Base-by-base conservation (phyloP, 1,140 invertebrate species). In the Pentalonia nigronervosa region DNA sequence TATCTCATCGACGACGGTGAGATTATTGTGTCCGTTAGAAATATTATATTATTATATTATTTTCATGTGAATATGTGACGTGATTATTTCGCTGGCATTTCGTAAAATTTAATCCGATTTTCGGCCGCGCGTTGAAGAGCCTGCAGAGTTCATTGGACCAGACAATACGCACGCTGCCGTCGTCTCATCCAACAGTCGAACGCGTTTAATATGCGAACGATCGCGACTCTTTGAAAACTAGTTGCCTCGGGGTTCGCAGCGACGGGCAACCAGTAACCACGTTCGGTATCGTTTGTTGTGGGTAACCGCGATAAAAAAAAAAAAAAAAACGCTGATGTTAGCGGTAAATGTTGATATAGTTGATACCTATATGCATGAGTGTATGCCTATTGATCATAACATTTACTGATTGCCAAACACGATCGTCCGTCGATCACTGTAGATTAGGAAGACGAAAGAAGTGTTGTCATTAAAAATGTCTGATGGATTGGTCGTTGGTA, bases 91-190 rank as follows among this genome's bases (percentile, higher is more conserved):
- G 34, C 41, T 84, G 41, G 23, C 23, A 84, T 84, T 84, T 84
- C 9, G 36, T 45, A 45, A 45, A 84, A 84, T 45, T 84, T 45
- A n/a, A 76, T 76, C 36, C 23, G 83, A 84, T 88, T 88, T 84
- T 88, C 7, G 20, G 2, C 47, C n/a, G 2, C 30, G 30, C 17
- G 86, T 84, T 11, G 21, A 84, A 25, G n/a, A 76, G 36, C 45
- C 7, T 53, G 21, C 50, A 88, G 47, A n/a, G 86, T 88, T 88
- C 86, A 88, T 88, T 88, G 86, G 86, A 88, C 84, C 41, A 36
- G 17, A 36, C 76, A 36, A 83, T 84, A 25, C 41, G 76, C 76
- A 30, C 17, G 36, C 23, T 21, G 41, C 41, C 8, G 36, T 6
- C 83, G 36, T 76, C 83, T 36, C 41, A 45, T 45, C 36, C 23